Conservation (phyloP, 2,797 vertebrate genomes). For the Schizopygopsis malacanthus region DNA sequence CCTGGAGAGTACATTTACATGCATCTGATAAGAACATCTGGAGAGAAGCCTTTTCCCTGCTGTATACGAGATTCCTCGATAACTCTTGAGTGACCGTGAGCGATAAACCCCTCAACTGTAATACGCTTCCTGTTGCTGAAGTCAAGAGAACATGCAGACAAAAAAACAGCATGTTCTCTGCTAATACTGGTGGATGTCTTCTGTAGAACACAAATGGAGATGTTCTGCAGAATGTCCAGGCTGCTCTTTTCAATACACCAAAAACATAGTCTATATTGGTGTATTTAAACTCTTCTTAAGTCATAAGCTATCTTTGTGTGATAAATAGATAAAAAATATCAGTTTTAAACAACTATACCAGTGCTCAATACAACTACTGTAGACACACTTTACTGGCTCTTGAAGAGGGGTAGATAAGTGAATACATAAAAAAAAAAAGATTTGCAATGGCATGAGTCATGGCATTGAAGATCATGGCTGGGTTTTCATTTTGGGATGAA, state of each 20-base stretch:
- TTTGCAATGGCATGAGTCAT: not conserved
- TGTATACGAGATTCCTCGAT: constrained; percentile 11
- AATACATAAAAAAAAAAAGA: no score
- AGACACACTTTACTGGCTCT: not conserved
- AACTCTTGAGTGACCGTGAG: constrained; percentile 26
- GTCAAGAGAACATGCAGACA: not conserved
- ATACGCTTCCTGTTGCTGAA: not conserved
- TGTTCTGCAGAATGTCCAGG: not conserved
- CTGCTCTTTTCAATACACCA: not conserved
- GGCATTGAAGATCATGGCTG: not conserved
- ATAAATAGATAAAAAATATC: not conserved
- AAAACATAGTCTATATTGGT: not conserved
- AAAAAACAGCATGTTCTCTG: not conserved
- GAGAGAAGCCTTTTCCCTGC: not conserved
- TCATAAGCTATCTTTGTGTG: not conserved
- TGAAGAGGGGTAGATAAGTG: not conserved
- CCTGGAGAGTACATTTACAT: constrained; percentile 14
- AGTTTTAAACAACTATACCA: not conserved
- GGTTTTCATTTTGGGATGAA: not conserved
- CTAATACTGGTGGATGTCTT: not conserved
- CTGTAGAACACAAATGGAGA: not conserved
- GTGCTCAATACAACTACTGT: not conserved
- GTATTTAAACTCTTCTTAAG: not conserved
- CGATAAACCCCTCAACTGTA: constrained; percentile 13
- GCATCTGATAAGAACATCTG: constrained; percentile 21